A percentile compares a stretch with the other conserved stretches of the same genome.
Evolutionary conservation across 2,888 invertebrate genomes (phyloP).

Genomic region (Ophion costatus): DNA sequence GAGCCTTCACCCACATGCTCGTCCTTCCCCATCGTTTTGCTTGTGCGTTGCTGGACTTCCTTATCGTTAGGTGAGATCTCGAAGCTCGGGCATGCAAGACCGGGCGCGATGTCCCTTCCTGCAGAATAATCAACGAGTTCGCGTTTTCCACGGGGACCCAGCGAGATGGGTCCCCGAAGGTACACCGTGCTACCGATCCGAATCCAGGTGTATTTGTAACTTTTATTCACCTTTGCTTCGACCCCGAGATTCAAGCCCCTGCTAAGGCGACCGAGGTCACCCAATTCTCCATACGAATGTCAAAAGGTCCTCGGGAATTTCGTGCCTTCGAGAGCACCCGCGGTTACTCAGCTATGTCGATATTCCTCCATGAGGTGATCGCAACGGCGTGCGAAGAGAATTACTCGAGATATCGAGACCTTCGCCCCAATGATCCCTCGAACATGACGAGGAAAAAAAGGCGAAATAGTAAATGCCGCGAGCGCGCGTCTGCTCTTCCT

Average conservation of each 20-base stretch:
- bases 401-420: constrained; percentile 56
- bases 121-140: constrained; percentile 69
- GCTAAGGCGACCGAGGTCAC: constrained; percentile 49
- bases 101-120: constrained; percentile 46
- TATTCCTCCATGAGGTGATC: background rate
- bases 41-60: constrained; percentile 67
- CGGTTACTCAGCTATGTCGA: constrained; percentile 18
- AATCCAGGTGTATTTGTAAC: background rate
- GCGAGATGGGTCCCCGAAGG: background rate
- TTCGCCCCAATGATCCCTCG: constrained; percentile 61
- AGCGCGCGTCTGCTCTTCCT: background rate
- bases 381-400: background rate
- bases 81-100: constrained; percentile 69
- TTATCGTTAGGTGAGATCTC: constrained; percentile 76
- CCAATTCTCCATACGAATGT: constrained; percentile 43
- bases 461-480: background rate
- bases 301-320: constrained; percentile 31
- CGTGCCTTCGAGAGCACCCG: background rate
- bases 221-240: constrained; percentile 5
- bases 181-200: background rate
- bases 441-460: constrained; percentile 55
- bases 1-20: constrained; percentile 83
- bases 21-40: constrained; percentile 72
- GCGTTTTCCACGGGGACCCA: constrained; percentile 33
- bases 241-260: constrained; percentile 42